phyloP scores from a whole-genome alignment of 2,888 invertebrate species.

The Psylliodes chrysocephalus region DNA sequence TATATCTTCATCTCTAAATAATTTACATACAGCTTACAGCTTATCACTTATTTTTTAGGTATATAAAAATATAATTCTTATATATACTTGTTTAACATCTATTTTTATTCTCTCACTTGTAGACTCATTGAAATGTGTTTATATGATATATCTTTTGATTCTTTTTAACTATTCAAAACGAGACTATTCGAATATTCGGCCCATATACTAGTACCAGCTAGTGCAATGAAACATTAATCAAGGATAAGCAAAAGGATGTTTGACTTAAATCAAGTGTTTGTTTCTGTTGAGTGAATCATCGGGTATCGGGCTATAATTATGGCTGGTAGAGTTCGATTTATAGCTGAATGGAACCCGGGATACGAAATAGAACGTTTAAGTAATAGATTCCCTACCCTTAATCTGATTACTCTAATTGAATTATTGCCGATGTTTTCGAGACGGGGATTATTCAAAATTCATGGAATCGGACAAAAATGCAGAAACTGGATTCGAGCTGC shows the following conservation, averaged over 20 bases:
- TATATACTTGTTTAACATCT: no score
- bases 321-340: conserved; percentile 19
- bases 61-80: no score
- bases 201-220: not conserved
- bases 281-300: conserved; percentile 15
- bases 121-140: no score
- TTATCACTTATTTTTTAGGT: no score
- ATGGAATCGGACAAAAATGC: conserved; percentile 3
- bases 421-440: conserved; percentile 10
- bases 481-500: no score
- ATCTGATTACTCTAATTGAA: conserved; percentile 17
- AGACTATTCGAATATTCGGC: no score
- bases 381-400: conserved; percentile 11
- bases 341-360: conserved; percentile 6
- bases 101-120: no score
- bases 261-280: conserved; percentile 25
- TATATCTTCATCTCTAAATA: no score
- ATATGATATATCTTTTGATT: no score
- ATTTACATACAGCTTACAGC: no score
- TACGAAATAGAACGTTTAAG: conserved; percentile 12
- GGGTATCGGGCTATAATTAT: conserved; percentile 25
- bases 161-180: no score
- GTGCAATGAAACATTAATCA: conserved; percentile 12
- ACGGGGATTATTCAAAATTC: conserved; percentile 7
- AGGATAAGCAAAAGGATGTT: conserved; percentile 12